Percentiles rank a stretch among this genome's conserved stretches.
Evolutionary conservation across 2,797 vertebrate species (phyloP).

Genomic region (Esox lucius): DNA sequence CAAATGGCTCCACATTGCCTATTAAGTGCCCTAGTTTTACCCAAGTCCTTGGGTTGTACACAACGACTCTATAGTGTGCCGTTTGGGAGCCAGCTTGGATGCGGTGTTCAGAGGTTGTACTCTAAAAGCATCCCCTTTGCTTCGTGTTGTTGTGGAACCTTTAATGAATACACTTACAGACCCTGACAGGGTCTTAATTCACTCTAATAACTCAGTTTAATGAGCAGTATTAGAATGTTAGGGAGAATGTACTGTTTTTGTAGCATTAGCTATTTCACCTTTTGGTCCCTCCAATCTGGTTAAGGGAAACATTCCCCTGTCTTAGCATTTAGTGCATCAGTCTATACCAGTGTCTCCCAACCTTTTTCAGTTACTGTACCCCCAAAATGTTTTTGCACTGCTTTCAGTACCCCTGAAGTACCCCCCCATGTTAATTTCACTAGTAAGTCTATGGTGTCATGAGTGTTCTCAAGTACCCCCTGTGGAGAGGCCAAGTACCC

Average conservation of each 20-base stretch:
- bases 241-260: neutral
- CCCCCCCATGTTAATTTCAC: too few species aligned
- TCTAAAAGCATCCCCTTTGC: constrained; percentile 15
- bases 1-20: neutral
- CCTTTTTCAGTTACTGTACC: too few species aligned
- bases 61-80: neutral
- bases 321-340: neutral
- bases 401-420: too few species aligned
- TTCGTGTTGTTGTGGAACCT: constrained; percentile 22
- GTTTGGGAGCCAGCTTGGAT: neutral
- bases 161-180: constrained; percentile 27
- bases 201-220: constrained; percentile 37
- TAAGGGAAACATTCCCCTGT: neutral
- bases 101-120: constrained; percentile 21
- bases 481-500: too few species aligned
- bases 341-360: too few species aligned
- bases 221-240: constrained; percentile 1
- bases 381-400: too few species aligned
- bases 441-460: too few species aligned
- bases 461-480: too few species aligned
- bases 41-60: neutral
- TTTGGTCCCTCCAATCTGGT: neutral
- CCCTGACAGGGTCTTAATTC: constrained; percentile 37
- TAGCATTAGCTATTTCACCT: neutral
- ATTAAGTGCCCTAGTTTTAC: neutral